Evolutionary conservation across 2,888 invertebrate genomes (phyloP).

Genomic region (Deilephila elpenor): DNA sequence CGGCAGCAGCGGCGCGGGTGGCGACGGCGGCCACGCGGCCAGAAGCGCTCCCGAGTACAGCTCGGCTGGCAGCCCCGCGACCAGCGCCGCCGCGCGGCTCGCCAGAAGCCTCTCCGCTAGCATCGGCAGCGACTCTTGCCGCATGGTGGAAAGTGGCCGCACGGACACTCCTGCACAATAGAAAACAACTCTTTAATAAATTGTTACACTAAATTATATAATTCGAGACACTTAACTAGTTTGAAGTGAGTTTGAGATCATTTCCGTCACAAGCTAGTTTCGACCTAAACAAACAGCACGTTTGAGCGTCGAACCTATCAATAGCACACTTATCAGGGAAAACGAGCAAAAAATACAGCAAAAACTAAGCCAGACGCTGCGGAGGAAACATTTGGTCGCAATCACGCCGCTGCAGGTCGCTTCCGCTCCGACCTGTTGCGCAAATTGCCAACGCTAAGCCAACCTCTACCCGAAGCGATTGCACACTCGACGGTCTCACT

Average conservation of each 20-base stretch:
- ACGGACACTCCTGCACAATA: conserved; percentile 75
- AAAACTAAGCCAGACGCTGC: conserved; percentile 76
- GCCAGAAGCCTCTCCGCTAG: conserved; percentile 82
- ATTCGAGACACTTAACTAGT: neutral
- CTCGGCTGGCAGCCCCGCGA: conserved; percentile 85
- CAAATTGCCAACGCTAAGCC: conserved; percentile 65
- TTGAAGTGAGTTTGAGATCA: conserved; percentile 49
- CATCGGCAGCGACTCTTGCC: conserved; percentile 80
- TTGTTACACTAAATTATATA: neutral
- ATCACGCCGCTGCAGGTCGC: conserved; percentile 81
- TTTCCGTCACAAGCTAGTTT: conserved; percentile 75
- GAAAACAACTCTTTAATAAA: neutral
- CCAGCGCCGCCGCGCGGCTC: conserved; percentile 81
- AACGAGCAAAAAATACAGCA: conserved; percentile 74
- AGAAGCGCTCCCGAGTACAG: conserved; percentile 87
- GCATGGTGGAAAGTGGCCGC: conserved; percentile 78
- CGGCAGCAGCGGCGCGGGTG: conserved; percentile 83
- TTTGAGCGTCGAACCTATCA: conserved; percentile 71
- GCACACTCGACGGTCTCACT: neutral
- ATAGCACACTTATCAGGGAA: conserved; percentile 81
- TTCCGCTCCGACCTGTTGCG: conserved; percentile 85
- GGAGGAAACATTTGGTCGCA: conserved; percentile 84
- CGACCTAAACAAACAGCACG: conserved; percentile 77
- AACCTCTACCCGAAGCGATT: conserved; percentile 29
- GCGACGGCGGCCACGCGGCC: conserved; percentile 83